phyloP scores from a whole-genome alignment of 2,888 invertebrate species.

The Volucella bombylans region DNA sequence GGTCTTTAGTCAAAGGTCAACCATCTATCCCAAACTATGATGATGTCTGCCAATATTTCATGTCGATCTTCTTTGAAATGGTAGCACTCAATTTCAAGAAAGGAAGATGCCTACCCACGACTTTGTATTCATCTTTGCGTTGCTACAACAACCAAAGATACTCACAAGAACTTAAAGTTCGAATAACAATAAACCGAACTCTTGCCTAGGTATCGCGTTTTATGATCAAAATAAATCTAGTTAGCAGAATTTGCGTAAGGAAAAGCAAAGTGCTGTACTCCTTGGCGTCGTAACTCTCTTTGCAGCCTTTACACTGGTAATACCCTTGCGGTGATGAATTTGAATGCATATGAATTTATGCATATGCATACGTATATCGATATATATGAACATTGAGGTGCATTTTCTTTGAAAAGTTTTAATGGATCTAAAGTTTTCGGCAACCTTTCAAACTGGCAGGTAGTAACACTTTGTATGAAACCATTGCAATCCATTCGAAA shows the following conservation, averaged over 20 bases:
- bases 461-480: background rate
- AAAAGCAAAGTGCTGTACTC: conserved; percentile 27
- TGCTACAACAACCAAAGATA: too few relatives aligned
- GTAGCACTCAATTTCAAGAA: too few relatives aligned
- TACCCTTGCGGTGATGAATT: conserved; percentile 26
- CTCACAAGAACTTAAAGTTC: too few relatives aligned
- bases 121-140: too few relatives aligned
- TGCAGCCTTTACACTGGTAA: conserved; percentile 9
- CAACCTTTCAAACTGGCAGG: conserved; percentile 1
- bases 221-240: conserved; percentile 71
- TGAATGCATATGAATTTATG: background rate
- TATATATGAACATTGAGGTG: too few relatives aligned
- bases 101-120: too few relatives aligned
- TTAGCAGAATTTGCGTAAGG: conserved; percentile 66
- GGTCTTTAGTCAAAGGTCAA: too few relatives aligned
- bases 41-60: too few relatives aligned
- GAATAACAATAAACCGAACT: too few relatives aligned
- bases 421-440: conserved; percentile 51
- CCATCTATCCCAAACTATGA: too few relatives aligned
- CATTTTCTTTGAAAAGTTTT: conserved; percentile 42
- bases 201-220: conserved; percentile 9
- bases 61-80: too few relatives aligned
- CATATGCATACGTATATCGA: too few relatives aligned
- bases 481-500: background rate
- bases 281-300: conserved; percentile 34